Percentiles rank a stretch among this genome's conserved stretches.
These are phyloP conservation scores for Machimus rusticus DNA, from an alignment of 2,888 invertebrate genomes.

Conservation along the genomic window DNA sequence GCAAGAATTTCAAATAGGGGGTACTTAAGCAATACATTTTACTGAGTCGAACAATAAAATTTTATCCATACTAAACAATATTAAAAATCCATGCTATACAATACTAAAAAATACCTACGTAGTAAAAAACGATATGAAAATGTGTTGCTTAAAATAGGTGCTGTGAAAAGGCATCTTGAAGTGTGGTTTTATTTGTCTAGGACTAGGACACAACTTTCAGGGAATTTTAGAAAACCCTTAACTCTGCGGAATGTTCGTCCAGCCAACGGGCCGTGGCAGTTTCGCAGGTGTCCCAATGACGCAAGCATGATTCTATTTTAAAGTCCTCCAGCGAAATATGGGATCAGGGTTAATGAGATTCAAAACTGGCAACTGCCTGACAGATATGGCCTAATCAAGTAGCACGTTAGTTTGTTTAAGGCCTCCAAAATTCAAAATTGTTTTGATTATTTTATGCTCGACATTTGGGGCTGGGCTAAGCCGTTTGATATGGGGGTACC, in stretches of 20 bases:
- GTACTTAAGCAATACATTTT: too few species aligned
- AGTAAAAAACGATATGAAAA: too few species aligned
- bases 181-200: background rate
- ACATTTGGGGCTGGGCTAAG: background rate
- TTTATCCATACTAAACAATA: too few species aligned
- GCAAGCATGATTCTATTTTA: background rate
- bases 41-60: too few species aligned
- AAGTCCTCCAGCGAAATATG: background rate
- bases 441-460: slow-evolving; percentile 40
- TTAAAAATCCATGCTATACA: too few species aligned
- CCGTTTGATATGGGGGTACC: background rate
- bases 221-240: background rate
- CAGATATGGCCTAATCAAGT: slow-evolving; percentile 32
- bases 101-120: too few species aligned
- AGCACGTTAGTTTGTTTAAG: slow-evolving; percentile 35
- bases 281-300: background rate
- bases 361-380: background rate
- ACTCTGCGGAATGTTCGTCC: background rate
- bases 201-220: background rate
- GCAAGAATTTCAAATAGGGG: too few species aligned
- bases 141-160: background rate
- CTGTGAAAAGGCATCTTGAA: background rate
- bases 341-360: slow-evolving; percentile 22
- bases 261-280: background rate
- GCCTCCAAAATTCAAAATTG: slow-evolving; percentile 20